phyloP scores from a whole-genome alignment of 2,113 vertebrate species.

The Ictalurus furcatus region DNA sequence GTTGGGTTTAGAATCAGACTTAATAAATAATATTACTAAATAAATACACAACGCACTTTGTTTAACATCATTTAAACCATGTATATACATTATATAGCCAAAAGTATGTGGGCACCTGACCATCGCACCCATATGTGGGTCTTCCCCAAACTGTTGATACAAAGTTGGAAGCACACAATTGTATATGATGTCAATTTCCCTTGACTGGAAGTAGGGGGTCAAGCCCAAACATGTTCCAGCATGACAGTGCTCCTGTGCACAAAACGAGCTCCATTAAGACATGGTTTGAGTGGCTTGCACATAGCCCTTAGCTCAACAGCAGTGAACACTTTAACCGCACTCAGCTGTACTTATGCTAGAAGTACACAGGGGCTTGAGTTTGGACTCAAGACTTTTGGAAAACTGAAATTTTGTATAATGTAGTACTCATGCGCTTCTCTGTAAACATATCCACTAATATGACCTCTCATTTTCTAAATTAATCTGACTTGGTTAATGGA shows the following conservation, averaged over 20 bases:
- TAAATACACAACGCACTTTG: no score
- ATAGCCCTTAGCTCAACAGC: neutral
- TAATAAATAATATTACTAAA: neutral
- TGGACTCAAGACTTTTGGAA: neutral
- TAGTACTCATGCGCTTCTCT: neutral
- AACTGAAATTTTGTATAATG: neutral
- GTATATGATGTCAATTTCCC: no score
- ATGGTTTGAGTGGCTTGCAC: neutral
- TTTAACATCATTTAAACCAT: no score
- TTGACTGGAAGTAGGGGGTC: no score
- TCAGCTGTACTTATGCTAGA: neutral
- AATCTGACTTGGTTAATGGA: neutral
- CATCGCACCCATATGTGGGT: no score
- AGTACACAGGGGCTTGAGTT: neutral
- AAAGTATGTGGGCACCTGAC: no score
- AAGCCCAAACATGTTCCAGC: no score
- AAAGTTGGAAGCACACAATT: no score
- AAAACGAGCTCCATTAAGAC: neutral
- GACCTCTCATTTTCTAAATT: neutral
- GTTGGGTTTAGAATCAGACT: neutral
- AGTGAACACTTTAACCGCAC: no score
- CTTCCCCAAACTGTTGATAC: no score
- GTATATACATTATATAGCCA: no score
- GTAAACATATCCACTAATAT: neutral
- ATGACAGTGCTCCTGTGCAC: neutral